Evolutionary conservation across 2,113 vertebrate genomes (phyloP).

Genomic region (Symphodus melops): DNA sequence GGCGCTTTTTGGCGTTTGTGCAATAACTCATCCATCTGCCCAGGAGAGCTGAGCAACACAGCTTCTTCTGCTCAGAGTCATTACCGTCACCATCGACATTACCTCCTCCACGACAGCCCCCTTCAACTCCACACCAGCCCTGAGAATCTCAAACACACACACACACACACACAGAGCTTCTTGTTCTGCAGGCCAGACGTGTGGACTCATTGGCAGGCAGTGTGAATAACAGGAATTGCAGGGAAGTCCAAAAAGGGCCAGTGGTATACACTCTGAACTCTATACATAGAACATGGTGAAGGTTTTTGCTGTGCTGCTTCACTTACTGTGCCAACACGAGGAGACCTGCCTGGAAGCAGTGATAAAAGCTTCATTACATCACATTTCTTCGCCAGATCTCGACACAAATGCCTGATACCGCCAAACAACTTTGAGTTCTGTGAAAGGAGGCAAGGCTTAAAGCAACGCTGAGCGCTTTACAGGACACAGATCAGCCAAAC

Average conservation of each 20-base stretch:
- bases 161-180: conserved; percentile 15
- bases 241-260: conserved; percentile 43
- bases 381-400: no score
- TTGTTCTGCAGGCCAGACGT: conserved; percentile 49
- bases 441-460: no score
- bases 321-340: conserved; percentile 3
- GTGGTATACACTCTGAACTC: conserved; percentile 12
- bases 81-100: conserved; percentile 51
- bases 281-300: conserved; percentile 45
- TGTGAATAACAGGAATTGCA: conserved; percentile 54
- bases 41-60: conserved; percentile 2
- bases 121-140: conserved; percentile 19
- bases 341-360: background rate
- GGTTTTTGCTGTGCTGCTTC: conserved; percentile 12
- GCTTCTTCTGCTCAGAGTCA: conserved; percentile 54
- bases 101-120: conserved; percentile 24
- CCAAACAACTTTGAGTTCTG: no score
- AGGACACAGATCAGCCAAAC: no score
- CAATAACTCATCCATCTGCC: conserved; percentile 47
- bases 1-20: background rate
- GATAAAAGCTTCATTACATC: background rate
- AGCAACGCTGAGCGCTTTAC: no score
- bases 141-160: conserved; percentile 29
- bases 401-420: no score
- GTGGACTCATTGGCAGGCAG: conserved; percentile 49